Percentiles rank a stretch among this genome's conserved stretches.
Evolutionary conservation across 2,888 invertebrate species (phyloP).

Genomic region (Spialia ferax): DNA sequence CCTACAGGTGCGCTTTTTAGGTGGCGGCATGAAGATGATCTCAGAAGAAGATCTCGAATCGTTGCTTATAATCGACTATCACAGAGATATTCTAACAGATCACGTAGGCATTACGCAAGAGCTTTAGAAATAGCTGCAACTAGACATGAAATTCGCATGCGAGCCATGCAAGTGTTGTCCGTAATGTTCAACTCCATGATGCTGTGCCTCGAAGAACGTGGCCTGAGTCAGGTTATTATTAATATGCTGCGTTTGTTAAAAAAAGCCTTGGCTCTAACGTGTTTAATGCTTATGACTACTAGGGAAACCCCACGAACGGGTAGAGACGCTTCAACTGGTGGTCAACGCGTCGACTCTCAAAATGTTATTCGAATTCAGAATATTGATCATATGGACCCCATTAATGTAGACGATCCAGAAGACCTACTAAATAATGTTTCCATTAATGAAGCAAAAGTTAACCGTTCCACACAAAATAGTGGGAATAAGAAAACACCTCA

Average conservation of each 20-base stretch:
- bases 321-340: slow-evolving; percentile 55
- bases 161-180: slow-evolving; percentile 82
- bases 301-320: slow-evolving; percentile 59
- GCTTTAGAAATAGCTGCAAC: slow-evolving; percentile 76
- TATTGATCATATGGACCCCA: slow-evolving; percentile 72
- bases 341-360: slow-evolving; percentile 64
- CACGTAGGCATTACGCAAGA: slow-evolving; percentile 68
- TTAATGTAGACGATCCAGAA: slow-evolving; percentile 74
- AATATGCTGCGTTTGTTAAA: slow-evolving; percentile 78
- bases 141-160: slow-evolving; percentile 79
- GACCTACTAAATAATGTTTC: slow-evolving; percentile 56
- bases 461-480: slow-evolving; percentile 46
- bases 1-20: slow-evolving; percentile 54
- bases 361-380: slow-evolving; percentile 76
- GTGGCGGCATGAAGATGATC: slow-evolving; percentile 71
- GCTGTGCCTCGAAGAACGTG: slow-evolving; percentile 80
- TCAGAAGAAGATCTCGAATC: slow-evolving; percentile 64
- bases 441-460: slow-evolving; percentile 50
- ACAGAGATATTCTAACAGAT: slow-evolving; percentile 60
- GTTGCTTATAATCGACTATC: slow-evolving; percentile 57
- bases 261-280: slow-evolving; percentile 78
- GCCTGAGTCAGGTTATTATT: slow-evolving; percentile 77
- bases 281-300: slow-evolving; percentile 79
- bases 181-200: slow-evolving; percentile 85
- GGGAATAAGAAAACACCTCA: slow-evolving; percentile 43